Evolutionary conservation across 1,140 invertebrate species (phyloP).

Genomic region (Frieseomelitta varia): DNA sequence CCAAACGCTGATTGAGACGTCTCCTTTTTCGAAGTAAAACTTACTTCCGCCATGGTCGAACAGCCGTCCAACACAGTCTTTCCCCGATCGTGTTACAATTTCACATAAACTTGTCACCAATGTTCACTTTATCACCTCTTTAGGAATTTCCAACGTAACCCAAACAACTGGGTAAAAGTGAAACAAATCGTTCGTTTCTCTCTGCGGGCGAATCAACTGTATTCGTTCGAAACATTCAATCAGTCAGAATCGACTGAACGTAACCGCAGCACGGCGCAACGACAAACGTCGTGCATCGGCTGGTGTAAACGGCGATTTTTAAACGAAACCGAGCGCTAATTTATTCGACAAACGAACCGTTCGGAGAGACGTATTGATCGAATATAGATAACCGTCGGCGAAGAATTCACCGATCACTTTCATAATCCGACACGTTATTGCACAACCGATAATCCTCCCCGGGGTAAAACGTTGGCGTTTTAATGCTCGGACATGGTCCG

Average conservation of each 20-base stretch:
- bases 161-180: no score
- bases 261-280: neutral
- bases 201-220: neutral
- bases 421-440: slow-evolving; percentile 29
- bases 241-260: neutral
- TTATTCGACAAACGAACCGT: neutral
- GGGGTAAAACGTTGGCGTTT: slow-evolving; percentile 32
- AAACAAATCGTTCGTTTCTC: neutral
- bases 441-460: slow-evolving; percentile 52
- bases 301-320: neutral
- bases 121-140: no score
- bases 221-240: neutral
- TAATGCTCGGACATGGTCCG: slow-evolving; percentile 45
- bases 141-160: no score
- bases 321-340: neutral
- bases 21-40: neutral
- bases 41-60: no score
- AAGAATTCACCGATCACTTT: slow-evolving; percentile 27
- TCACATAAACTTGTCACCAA: no score
- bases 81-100: neutral
- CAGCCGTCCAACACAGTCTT: no score
- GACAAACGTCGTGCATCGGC: slow-evolving; percentile 6
- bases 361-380: neutral
- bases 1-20: neutral
- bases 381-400: neutral